phyloP scores from a whole-genome alignment of 2,888 invertebrate species.

The Bombyx huttoni region DNA sequence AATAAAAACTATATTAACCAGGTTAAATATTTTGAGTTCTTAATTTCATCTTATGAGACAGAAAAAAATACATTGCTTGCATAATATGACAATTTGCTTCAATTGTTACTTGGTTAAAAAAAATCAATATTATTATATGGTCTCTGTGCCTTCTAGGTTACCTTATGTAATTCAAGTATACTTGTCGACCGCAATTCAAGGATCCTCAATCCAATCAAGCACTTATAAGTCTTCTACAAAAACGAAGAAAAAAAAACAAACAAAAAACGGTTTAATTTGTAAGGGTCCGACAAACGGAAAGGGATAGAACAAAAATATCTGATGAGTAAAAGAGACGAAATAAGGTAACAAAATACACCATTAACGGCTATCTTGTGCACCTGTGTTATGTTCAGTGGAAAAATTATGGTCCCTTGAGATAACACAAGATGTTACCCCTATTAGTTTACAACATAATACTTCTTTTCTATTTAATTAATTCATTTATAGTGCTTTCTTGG shows the following conservation, averaged over 20 bases:
- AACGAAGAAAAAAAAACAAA: constrained; percentile 15
- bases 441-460: constrained; percentile 14
- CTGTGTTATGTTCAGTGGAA: constrained; percentile 40
- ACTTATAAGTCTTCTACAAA: constrained; percentile 28
- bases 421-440: constrained; percentile 21
- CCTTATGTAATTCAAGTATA: constrained; percentile 6
- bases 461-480: background rate
- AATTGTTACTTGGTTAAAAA: too few relatives aligned
- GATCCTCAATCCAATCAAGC: constrained; percentile 22
- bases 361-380: constrained; percentile 55
- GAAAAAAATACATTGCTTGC: too few relatives aligned
- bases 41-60: too few relatives aligned
- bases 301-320: constrained; percentile 8
- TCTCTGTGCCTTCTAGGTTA: background rate
- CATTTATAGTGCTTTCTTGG: background rate
- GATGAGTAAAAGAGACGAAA: constrained; percentile 20
- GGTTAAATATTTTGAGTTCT: too few relatives aligned
- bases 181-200: constrained; percentile 19
- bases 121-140: background rate
- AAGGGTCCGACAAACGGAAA: constrained; percentile 15
- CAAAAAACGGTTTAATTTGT: constrained; percentile 16
- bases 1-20: too few relatives aligned
- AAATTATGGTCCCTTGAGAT: constrained; percentile 39
- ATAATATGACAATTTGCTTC: too few relatives aligned
- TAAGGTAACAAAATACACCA: constrained; percentile 42